phyloP scores from a whole-genome alignment of 1,140 invertebrate genomes.

The Cyphomyrmex costatus region DNA sequence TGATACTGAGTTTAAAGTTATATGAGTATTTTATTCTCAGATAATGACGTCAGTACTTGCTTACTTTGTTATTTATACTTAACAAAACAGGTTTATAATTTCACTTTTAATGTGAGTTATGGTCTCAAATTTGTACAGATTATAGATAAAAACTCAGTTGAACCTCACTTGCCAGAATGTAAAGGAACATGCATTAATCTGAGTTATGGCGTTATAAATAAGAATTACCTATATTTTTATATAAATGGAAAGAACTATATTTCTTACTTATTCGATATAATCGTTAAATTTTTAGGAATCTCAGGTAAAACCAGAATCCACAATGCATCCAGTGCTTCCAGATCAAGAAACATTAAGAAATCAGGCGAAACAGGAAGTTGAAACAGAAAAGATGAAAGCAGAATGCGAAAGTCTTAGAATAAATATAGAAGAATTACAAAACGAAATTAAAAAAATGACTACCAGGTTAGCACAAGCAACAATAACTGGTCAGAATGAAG shows the following conservation, averaged over 20 bases:
- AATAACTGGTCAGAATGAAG: conserved; percentile 81
- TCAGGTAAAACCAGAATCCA: conserved; percentile 40
- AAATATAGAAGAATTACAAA: conserved; percentile 81
- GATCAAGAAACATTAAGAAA: conserved; percentile 53
- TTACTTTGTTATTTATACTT: too few species aligned
- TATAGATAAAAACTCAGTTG: too few species aligned
- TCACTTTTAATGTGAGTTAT: too few species aligned
- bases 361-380: conserved; percentile 64
- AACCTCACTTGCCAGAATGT: too few species aligned
- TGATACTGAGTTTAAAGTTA: too few species aligned
- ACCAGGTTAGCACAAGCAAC: conserved; percentile 80
- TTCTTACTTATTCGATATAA: not conserved
- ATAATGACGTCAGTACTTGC: too few species aligned
- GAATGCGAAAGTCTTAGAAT: conserved; percentile 82
- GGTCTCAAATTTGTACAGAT: too few species aligned
- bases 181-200: too few species aligned
- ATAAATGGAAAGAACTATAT: not conserved
- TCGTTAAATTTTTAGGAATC: conserved; percentile 58
- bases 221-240: too few species aligned
- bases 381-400: conserved; percentile 77
- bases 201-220: too few species aligned
- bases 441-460: conserved; percentile 82
- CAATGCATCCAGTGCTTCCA: conserved; percentile 4
- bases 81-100: too few species aligned
- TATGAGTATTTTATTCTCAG: too few species aligned